Base-by-base conservation (phyloP, 2,888 invertebrate species). In the Danaus chrysippus region DNA sequence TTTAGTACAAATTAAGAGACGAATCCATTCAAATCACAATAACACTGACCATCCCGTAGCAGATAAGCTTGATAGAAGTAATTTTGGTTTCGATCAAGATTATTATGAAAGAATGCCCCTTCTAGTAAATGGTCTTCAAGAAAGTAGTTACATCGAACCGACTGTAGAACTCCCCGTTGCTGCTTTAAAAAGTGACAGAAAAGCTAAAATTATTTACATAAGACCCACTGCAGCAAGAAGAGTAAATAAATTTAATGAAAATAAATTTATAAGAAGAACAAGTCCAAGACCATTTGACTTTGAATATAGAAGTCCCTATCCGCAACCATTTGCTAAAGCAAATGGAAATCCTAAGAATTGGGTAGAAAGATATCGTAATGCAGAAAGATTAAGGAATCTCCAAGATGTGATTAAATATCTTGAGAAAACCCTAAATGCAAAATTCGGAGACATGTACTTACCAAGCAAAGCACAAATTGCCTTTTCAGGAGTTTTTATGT, bases 231-330 rank as follows among this genome's bases (percentile, higher is more conserved):
- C 72, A 62, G 69, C 71, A 42, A 67, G 71, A 13, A 74, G 76
- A 44, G 68, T 69, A 52, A 68, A 69, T 15, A 77, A 34, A 34
- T 34, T 3, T 34, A 34, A 34, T 34, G 23, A 34, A 34, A 34
- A 76, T 56, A 78, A 68, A 65, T 70, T 74, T 9, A 74, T 87
- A 10, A 78, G 86, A 74, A 85, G 84, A 75, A 87, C 87, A 0
- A 91, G 87, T 65, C 92, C 92, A 0, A 79, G 87, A 52, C 93
- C 93, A 0, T 93, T 93, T 71, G 83, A 87, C 62, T 87, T 80
- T 70, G 86, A 87, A 73, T 83, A 84, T 65, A 81, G 79, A 73
- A 83, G 79, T 69, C 81, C 88, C 6, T 83, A 86, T 9, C 88
- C 90, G 1, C 71, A 83, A 34, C 88, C 91, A 8, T 91, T 89